Evolutionary conservation across 2,888 invertebrate genomes (phyloP).

Genomic region (Gerris lacustris): DNA sequence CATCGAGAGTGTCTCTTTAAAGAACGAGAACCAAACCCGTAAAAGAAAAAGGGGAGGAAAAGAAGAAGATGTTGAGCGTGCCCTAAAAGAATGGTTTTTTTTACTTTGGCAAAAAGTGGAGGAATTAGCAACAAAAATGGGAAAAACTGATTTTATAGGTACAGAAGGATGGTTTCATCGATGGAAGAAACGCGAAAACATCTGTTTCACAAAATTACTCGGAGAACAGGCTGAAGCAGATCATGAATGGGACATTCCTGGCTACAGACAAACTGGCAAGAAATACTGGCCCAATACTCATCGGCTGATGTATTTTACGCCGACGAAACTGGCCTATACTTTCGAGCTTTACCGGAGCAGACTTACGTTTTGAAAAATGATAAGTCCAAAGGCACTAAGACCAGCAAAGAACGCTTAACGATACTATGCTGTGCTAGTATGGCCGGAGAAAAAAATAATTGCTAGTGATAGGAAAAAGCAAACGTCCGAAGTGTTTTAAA

Average conservation of each 20-base stretch:
- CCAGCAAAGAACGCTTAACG: constrained; percentile 15
- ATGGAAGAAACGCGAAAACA: neutral
- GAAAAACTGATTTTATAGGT: constrained; percentile 26
- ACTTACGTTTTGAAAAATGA: neutral
- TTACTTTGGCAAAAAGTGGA: constrained; percentile 26
- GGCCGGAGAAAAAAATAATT: constrained; percentile 16
- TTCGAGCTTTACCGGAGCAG: neutral
- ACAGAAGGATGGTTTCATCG: constrained; percentile 21
- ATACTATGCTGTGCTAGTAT: constrained; percentile 17
- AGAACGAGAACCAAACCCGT: neutral
- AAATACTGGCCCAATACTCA: constrained; percentile 7
- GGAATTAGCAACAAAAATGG: constrained; percentile 27
- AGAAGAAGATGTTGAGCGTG: constrained; percentile 5
- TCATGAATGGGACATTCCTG: neutral
- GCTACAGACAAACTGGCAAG: constrained; percentile 12
- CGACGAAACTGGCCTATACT: constrained; percentile 16
- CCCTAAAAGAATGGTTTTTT: constrained; percentile 10
- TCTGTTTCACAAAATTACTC: constrained; percentile 22
- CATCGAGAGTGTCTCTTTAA: neutral
- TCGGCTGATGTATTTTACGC: constrained; percentile 12
- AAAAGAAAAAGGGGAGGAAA: neutral
- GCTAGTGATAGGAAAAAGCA: constrained; percentile 17
- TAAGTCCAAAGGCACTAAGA: constrained; percentile 12
- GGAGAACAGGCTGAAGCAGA: constrained; percentile 19
- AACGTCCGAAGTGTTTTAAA: constrained; percentile 15